Base-by-base conservation (phyloP, 2,888 invertebrate species). In the Drosophila maculinotata region DNA sequence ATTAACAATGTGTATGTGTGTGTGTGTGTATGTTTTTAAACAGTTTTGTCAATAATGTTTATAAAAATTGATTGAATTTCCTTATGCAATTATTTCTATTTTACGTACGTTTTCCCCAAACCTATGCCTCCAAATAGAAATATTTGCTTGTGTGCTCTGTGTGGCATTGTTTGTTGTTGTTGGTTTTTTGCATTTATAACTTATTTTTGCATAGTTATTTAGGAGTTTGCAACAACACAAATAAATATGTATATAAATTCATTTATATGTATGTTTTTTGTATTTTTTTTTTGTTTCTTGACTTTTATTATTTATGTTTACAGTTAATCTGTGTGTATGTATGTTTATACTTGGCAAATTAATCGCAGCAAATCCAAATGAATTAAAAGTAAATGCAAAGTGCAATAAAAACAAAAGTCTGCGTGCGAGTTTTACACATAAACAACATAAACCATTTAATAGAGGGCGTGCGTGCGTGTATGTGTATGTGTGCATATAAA, bases 191-290 rank as follows among this genome's bases (percentile, higher is more conserved):
- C 30, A n/a, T 15, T 30, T 38, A 42, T 25, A 51, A 39, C 35
- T 26, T 15, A 25, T 28, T 33, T 53, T 17, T 45, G 53, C 48
- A 48, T 52, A 44, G 56, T 52, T 70, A 28, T 65, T 64, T 62
- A 64, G 69, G 64, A 75, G 58, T 66, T 67, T 60, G 72, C 51
- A 76, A 72, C 60, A 78, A 78, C 72, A 69, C 56, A 75, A 64
- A 65, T 56, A 71, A 48, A 75, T 33, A 69, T 23, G 2, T 20
- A 30, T 31, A 45, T 52, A 44, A 66, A 54, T 48, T 54, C 41
- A 45, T 33, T 33, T 53, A 49, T 45, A 54, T 57, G 47, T 57
- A 39, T 60, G 25, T 26, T 58, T 56, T 51, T 42, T 51, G 41
- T 56, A 26, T 44, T 1, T 6, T 28, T 25, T 30, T 54, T 54